A percentile compares a stretch with the other conserved stretches of the same genome.
These are phyloP conservation scores for Sorex fumeus DNA, from an alignment of 2,113 vertebrate genomes.

Conservation along the genomic window DNA sequence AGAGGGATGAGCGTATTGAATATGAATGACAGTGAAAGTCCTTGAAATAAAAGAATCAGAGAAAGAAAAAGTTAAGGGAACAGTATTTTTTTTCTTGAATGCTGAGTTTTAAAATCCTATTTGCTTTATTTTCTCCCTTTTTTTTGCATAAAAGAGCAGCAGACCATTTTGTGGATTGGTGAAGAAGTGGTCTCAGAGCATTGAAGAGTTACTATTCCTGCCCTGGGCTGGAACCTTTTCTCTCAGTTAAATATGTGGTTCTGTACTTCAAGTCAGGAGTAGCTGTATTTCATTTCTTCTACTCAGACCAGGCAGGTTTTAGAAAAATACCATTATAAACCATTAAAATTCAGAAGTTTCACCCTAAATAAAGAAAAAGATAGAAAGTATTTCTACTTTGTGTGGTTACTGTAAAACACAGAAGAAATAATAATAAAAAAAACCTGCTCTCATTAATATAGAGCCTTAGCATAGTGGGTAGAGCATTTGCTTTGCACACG, in stretches of 20 bases:
- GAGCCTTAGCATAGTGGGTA: no score
- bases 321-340: neutral
- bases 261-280: neutral
- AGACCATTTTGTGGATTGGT: neutral
- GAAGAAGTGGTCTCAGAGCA: no score
- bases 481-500: no score
- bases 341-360: neutral
- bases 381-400: neutral
- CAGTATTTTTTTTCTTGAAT: neutral
- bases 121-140: neutral
- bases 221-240: neutral
- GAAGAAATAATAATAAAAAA: neutral
- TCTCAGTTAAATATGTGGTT: accelerated
- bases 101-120: no score
- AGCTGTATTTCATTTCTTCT: accelerated
- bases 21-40: neutral
- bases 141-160: neutral
- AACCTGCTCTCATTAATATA: no score
- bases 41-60: neutral
- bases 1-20: neutral
- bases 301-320: accelerated
- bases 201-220: accelerated
- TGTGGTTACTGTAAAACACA: neutral
- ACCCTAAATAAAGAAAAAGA: neutral
- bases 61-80: neutral